Conservation (phyloP, 2,888 invertebrate genomes). For the Alloscopus bannaensis region DNA sequence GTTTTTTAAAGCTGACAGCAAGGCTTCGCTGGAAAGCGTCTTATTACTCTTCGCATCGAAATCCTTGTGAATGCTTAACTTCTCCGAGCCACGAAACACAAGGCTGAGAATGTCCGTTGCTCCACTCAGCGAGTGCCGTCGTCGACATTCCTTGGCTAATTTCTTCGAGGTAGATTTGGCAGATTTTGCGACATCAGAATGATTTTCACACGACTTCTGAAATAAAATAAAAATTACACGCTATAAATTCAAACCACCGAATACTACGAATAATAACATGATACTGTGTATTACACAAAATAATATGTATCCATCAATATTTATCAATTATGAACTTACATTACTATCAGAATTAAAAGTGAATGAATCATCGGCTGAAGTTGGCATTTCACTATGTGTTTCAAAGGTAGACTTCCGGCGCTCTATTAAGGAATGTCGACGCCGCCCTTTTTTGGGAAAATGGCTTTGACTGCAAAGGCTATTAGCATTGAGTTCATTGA, state of each 20-base stretch:
- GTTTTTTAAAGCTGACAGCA: constrained; percentile 69
- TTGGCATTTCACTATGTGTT: background rate
- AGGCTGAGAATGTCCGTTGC: constrained; percentile 72
- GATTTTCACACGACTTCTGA: constrained; percentile 39
- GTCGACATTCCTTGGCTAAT: constrained; percentile 66
- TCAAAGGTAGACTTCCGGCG: constrained; percentile 56
- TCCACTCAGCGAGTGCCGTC: constrained; percentile 72
- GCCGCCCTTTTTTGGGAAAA: constrained; percentile 52
- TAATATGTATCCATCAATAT: background rate
- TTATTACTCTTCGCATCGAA: constrained; percentile 36
- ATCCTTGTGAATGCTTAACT: constrained; percentile 47
- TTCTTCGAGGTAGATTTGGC: constrained; percentile 68
- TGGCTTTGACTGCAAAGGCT: constrained; percentile 22
- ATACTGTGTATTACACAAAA: background rate
- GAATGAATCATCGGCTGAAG: constrained; percentile 13
- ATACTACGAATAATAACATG: background rate
- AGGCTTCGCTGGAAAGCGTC: constrained; percentile 66
- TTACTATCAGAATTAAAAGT: constrained; percentile 18
- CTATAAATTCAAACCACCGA: background rate
- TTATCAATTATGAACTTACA: constrained; percentile 20
- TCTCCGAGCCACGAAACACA: constrained; percentile 63
- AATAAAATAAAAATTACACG: background rate
- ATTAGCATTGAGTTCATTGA: background rate
- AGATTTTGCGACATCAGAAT: constrained; percentile 60
- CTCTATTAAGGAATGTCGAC: constrained; percentile 70